Conservation (phyloP, 2,888 invertebrate genomes). For the Charanyca ferruginea region DNA sequence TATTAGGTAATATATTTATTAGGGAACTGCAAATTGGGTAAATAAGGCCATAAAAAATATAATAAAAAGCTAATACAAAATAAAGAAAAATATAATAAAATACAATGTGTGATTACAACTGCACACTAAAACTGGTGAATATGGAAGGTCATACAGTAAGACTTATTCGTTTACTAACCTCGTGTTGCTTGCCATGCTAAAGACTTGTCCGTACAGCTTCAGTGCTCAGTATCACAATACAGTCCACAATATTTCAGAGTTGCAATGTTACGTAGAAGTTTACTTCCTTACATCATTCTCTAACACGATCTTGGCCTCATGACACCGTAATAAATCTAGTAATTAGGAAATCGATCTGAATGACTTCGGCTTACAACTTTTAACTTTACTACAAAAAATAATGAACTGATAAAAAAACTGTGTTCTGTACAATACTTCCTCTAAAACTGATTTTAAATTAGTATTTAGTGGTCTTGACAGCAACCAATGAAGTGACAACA, state of each 20-base stretch:
- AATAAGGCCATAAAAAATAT: background rate
- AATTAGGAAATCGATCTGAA: background rate
- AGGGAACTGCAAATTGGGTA: slow-evolving; percentile 14
- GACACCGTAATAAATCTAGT: background rate
- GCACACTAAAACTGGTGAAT: slow-evolving; percentile 7
- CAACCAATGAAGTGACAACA: background rate
- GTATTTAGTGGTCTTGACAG: background rate
- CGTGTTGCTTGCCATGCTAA: slow-evolving; percentile 65
- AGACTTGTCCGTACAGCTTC: slow-evolving; percentile 20
- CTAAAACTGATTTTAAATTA: background rate
- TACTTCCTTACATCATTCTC: slow-evolving; percentile 58
- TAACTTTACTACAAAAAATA: slow-evolving; percentile 2
- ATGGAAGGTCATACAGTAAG: background rate
- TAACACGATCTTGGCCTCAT: background rate
- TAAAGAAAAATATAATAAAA: background rate
- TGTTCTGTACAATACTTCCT: background rate
- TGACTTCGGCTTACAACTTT: slow-evolving; percentile 1
- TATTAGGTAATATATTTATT: background rate
- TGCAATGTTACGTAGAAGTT: slow-evolving; percentile 42
- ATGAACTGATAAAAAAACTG: background rate
- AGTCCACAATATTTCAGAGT: slow-evolving; percentile 24
- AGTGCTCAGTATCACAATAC: slow-evolving; percentile 18
- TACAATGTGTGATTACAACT: background rate
- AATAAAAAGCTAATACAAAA: slow-evolving; percentile 8
- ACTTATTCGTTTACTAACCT: slow-evolving; percentile 61